Conservation (phyloP, 2,113 vertebrate species). For the Leptobrachium leishanense region DNA sequence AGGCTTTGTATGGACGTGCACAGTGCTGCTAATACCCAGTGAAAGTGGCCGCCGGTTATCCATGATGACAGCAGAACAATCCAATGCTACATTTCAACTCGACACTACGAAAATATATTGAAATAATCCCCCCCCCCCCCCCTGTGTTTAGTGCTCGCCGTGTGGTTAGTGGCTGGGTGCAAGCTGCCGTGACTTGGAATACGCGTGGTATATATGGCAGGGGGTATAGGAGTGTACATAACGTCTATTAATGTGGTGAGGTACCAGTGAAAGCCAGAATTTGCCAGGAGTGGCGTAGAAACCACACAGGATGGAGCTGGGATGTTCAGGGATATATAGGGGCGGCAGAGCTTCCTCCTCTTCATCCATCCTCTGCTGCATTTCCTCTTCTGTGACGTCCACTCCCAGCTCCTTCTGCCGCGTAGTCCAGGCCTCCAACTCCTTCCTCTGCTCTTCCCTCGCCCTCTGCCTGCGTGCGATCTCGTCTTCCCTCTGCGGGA, state of each 20-base stretch:
- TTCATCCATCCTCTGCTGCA: conserved; percentile 53
- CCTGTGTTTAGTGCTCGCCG: no score
- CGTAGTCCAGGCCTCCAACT: conserved; percentile 56
- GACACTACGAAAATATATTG: neutral
- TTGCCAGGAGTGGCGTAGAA: conserved; percentile 84
- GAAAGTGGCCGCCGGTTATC: no score
- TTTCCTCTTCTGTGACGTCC: conserved; percentile 55
- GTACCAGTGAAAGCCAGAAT: conserved; percentile 95
- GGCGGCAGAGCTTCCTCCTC: conserved; percentile 76
- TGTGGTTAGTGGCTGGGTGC: no score
- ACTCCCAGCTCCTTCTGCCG: conserved; percentile 56
- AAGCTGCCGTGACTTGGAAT: no score
- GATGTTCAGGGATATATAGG: conserved; percentile 71
- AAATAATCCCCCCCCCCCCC: neutral
- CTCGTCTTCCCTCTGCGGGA: conserved; percentile 51
- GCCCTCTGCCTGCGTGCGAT: conserved; percentile 58
- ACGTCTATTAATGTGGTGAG: no score
- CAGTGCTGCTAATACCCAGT: no score
- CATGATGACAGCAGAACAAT: no score
- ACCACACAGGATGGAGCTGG: conserved; percentile 83
- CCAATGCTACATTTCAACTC: no score
- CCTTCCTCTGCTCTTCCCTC: conserved; percentile 59
- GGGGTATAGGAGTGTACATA: neutral
- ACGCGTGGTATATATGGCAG: no score
- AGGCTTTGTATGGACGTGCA: no score